Evolutionary conservation across 2,888 invertebrate species (phyloP).

Genomic region (Rhodophaea formosa): DNA sequence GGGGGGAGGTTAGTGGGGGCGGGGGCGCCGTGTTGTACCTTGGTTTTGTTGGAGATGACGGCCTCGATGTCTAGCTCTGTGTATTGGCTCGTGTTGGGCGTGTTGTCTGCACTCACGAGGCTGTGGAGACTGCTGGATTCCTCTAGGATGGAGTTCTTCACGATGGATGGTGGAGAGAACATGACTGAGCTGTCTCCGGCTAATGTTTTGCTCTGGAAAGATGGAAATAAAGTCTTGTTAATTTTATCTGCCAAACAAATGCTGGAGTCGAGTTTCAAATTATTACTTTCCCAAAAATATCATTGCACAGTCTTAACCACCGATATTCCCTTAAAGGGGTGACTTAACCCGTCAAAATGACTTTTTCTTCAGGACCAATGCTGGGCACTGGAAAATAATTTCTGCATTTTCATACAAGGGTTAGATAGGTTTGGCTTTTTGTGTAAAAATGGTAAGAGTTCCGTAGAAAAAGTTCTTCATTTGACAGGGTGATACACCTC

Average conservation of each 20-base stretch:
- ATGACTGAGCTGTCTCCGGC: constrained; percentile 88
- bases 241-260: no score
- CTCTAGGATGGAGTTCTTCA: constrained; percentile 89
- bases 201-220: constrained; percentile 91
- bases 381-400: no score
- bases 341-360: no score
- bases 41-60: constrained; percentile 65
- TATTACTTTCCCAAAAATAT: no score
- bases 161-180: constrained; percentile 93
- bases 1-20: constrained; percentile 72
- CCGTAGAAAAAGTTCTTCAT: no score
- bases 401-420: no score
- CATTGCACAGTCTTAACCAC: no score
- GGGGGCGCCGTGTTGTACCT: constrained; percentile 80
- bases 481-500: no score
- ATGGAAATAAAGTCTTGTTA: constrained; percentile 26
- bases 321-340: no score
- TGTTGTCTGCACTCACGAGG: constrained; percentile 65
- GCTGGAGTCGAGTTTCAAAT: background rate
- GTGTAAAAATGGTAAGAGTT: no score
- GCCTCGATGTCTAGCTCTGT: constrained; percentile 65
- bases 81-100: constrained; percentile 59
- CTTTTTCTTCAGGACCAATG: no score
- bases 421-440: no score
- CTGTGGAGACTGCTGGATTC: constrained; percentile 83